A percentile compares a stretch with the other conserved stretches of the same genome.
phyloP scores from a whole-genome alignment of 2,888 invertebrate genomes.

The Tipula helvola region DNA sequence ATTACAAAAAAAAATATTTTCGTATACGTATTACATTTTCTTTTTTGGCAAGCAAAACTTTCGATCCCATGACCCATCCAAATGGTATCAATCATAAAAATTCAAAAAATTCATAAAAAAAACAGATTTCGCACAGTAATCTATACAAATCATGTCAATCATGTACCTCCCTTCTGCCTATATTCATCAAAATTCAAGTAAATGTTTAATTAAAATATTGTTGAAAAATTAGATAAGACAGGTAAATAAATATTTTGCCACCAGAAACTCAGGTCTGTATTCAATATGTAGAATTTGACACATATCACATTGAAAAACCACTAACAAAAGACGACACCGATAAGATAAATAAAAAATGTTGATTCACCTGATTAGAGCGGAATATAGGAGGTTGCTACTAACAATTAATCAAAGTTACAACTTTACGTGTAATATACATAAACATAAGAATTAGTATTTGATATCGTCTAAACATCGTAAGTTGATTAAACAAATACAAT shows the following conservation, averaged over 20 bases:
- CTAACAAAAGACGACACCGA: neutral
- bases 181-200: neutral
- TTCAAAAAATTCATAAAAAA: neutral
- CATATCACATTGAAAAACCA: neutral
- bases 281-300: neutral
- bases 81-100: neutral
- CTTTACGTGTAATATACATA: neutral
- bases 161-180: neutral
- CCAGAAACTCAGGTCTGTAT: neutral
- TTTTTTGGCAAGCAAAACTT: neutral
- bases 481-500: neutral
- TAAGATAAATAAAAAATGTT: neutral
- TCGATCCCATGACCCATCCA: neutral
- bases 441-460: neutral
- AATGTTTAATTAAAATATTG: neutral
- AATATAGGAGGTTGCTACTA: neutral
- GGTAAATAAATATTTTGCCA: neutral
- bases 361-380: neutral
- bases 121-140: neutral
- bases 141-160: neutral
- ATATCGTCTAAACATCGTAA: neutral
- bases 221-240: neutral
- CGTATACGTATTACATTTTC: neutral
- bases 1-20: neutral
- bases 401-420: neutral